phyloP scores from a whole-genome alignment of 2,113 vertebrate species.

The Tachysurus fulvidraco region DNA sequence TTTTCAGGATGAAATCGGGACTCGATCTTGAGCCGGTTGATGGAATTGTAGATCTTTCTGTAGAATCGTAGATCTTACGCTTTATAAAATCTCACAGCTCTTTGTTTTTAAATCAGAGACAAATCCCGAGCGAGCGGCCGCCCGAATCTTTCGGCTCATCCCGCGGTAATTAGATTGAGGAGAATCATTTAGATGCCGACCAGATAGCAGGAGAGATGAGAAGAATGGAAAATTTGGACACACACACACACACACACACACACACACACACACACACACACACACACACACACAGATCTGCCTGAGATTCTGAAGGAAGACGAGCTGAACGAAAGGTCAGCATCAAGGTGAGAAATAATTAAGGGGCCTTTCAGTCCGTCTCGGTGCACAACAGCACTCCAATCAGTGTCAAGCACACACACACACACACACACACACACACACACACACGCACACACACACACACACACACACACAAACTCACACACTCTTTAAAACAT shows the following conservation, averaged over 20 bases:
- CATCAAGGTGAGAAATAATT: constrained; percentile 63
- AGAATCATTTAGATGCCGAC: constrained; percentile 66
- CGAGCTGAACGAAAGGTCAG: constrained; percentile 62
- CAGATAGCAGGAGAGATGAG: constrained; percentile 58
- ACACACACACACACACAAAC: constrained; percentile 15
- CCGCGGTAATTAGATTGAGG: constrained; percentile 69
- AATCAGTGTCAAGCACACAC: constrained; percentile 36
- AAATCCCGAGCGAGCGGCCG: constrained; percentile 49
- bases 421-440: constrained; percentile 26
- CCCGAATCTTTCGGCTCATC: constrained; percentile 62
- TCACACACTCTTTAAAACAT: too few species aligned
- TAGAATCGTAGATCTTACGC: constrained; percentile 11
- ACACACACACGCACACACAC: constrained; percentile 23
- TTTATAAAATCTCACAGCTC: constrained; percentile 48
- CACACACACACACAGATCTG: constrained; percentile 8
- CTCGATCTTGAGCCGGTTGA: constrained; percentile 25
- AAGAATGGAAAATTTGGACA: constrained; percentile 54
- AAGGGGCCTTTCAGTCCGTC: constrained; percentile 42
- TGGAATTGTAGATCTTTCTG: not conserved
- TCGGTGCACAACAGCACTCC: constrained; percentile 36
- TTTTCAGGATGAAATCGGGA: constrained; percentile 10
- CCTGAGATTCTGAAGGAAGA: constrained; percentile 42
- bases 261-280: constrained; percentile 27
- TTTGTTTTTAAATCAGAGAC: constrained; percentile 59
- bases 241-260: constrained; percentile 26